phyloP scores from a whole-genome alignment of 92 coral and sea anemone species.

The Heteractis magnifica region DNA sequence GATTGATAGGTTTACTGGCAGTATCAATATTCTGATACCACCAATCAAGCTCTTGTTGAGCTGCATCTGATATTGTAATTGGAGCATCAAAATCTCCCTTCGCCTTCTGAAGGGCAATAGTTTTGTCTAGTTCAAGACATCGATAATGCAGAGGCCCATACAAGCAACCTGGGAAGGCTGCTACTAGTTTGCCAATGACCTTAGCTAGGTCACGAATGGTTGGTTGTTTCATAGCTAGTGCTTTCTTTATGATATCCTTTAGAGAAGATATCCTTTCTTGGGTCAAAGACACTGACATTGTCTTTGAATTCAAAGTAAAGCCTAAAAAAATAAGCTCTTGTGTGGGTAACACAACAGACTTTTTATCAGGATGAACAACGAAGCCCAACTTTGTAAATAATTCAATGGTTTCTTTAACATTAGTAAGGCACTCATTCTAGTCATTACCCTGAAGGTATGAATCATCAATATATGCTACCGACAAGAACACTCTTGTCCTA shows the following conservation, averaged over 20 bases:
- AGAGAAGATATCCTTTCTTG: not conserved
- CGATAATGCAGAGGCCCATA: no score
- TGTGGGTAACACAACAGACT: slow-evolving; percentile 21
- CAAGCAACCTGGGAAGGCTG: not conserved
- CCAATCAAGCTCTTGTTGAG: not conserved
- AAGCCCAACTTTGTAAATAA: slow-evolving; percentile 30
- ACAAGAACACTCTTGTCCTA: slow-evolving; percentile 22
- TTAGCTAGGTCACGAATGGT: not conserved
- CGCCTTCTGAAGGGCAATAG: not conserved
- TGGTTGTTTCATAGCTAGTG: not conserved
- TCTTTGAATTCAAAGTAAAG: slow-evolving; percentile 22
- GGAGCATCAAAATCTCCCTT: not conserved
- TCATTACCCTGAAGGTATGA: slow-evolving; percentile 9
- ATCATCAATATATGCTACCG: slow-evolving; percentile 23
- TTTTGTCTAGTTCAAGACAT: not conserved
- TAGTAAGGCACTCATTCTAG: no score
- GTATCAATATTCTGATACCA: not conserved
- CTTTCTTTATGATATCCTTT: not conserved
- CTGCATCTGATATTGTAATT: not conserved
- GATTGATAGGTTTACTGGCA: not conserved
- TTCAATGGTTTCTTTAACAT: not conserved
- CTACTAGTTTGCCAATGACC: slow-evolving; percentile 5
- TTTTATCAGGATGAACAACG: not conserved
- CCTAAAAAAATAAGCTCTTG: slow-evolving; percentile 27
- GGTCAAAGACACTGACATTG: slow-evolving; percentile 28